Base-by-base conservation (phyloP, 2,113 vertebrate genomes). In the Grammomys dolichurus region DNA sequence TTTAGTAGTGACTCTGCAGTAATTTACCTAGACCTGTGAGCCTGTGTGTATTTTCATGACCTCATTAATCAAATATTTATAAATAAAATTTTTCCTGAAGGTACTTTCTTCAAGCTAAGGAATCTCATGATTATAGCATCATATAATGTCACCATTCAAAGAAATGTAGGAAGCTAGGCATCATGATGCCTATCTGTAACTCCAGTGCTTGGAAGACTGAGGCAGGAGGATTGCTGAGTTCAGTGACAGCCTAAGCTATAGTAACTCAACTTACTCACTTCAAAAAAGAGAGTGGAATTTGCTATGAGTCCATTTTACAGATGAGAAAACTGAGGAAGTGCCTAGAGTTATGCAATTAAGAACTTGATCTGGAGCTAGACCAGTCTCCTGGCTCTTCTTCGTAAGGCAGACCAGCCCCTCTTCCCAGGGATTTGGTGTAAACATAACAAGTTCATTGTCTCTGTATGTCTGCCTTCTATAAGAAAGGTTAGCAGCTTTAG, bases 271-370 rank as follows among this genome's bases (percentile, higher is more conserved):
- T 85, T 65, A 46, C 43, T 3, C 84, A 46, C 11, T 22, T 67
- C 10, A 48, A 86, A 69, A 51, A 54, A 63, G n/a, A 88, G 76
- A 89, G 91, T 33, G 48, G 40, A 75, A 26, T 97, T 91, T 63
- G 63, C 56, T 43, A 22, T 40, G 70, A 92, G 10, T 40, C 60
- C 60, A 60, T 94, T 96, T 97, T 65, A 89, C 54, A 96, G 93
- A 88, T 78, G 76, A 77, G 75, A 94, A 95, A 93, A 81, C 40
- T 2, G 56, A 92, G 80, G 22, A 12, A 36, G 40, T 91, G 89
- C 13, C 54, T 56, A 54, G 36, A 75, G 88, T 77, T 75, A 33
- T 14, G 40, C 17, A 69, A 8, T 75, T 43, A 73, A 56, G 48
- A 69, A 89, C 22, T 73, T 69, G 81, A 91, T 14, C 70, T 90